Base-by-base conservation (phyloP, 2,797 vertebrate genomes). In the Smutsia gigantea region DNA sequence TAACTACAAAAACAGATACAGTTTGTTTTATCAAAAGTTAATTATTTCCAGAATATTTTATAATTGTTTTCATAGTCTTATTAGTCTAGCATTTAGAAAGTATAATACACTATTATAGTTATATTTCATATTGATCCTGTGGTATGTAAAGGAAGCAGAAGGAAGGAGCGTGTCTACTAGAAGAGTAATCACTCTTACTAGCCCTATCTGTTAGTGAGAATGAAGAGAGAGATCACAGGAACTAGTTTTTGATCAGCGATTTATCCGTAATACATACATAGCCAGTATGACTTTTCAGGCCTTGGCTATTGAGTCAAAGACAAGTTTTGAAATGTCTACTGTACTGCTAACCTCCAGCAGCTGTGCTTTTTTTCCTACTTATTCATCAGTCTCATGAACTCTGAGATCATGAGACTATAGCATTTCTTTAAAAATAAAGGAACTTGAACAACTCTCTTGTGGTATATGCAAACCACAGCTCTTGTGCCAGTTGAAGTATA, bases 351-450 rank as follows among this genome's bases (percentile, higher is more conserved):
- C 66, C 13, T 83, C 29, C 55, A 66, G 49, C 14, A 31, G n/a
- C 57, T 72, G n/a, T 5, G 4, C 27, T 64, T 69, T 93, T 55
- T 88, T 69, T 59, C n/a, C 53, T 27, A 29, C 15, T 46, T 68
- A 69, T 25, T 92, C 53, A 46, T 87, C 39, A 59, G 49, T 53
- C 27, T 93, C 83, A 19, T 66, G 63, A 83, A 84, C 46, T 49
- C 39, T 19, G 7, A 87, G 75, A 92, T 93, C 17, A 78, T 3
- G 6, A 71, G 75, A 82, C 84, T 84, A 34, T 78, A 95, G 31
- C 8, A 53, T 89, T 81, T 77, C 86, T 90, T 74, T 49, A 64
- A 93, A 92, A 94, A 82, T 90, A 93, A 82, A 94, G 87, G 87
- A 97, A 83, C 25, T 72, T 94, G 59, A 91, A n/a, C 1, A 72